These are phyloP conservation scores for Umimayanthus kanabou DNA, from an alignment of 92 coral and sea anemone species.

Conservation along the genomic window DNA sequence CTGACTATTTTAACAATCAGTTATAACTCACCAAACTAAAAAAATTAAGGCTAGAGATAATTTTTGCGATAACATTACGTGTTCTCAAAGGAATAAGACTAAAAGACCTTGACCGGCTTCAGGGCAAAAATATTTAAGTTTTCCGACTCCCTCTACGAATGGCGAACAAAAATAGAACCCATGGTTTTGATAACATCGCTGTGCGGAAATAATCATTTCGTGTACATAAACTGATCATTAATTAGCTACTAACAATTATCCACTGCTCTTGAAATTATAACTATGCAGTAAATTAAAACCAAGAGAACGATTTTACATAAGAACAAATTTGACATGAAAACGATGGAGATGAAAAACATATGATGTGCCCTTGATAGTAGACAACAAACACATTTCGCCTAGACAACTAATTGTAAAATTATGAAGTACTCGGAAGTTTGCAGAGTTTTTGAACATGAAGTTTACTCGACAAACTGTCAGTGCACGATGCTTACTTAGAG, in stretches of 20 bases:
- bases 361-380: no score
- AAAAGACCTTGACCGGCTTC: neutral
- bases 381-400: neutral
- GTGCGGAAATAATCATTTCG: neutral
- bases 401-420: neutral
- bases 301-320: neutral
- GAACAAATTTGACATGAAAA: neutral
- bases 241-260: neutral
- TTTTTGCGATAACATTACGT: no score
- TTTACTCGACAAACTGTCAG: neutral
- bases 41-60: no score
- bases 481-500: neutral
- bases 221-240: neutral
- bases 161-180: neutral
- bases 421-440: slow-evolving; percentile 17
- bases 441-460: neutral
- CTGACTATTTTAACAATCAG: no score
- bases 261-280: neutral
- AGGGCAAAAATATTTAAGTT: neutral
- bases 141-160: neutral
- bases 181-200: neutral
- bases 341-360: neutral
- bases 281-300: neutral
- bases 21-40: no score
- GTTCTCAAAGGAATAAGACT: no score